Evolutionary conservation across 2,888 invertebrate genomes (phyloP).

Genomic region (Malthinus flaveolus): DNA sequence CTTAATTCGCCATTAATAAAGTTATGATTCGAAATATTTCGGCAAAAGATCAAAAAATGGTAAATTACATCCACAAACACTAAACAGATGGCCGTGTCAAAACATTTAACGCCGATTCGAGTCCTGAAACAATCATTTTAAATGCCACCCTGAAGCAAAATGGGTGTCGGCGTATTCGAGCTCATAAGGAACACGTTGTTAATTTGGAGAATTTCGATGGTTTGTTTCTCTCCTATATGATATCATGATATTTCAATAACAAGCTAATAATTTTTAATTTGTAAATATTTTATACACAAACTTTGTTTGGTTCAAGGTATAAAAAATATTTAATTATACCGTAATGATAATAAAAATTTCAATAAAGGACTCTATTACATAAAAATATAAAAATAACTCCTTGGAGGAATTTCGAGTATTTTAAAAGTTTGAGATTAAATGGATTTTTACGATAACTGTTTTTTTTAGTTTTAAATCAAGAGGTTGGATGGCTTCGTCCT

Average conservation of each 20-base stretch:
- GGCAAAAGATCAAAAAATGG: slow-evolving; percentile 25
- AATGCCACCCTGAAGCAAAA: slow-evolving; percentile 30
- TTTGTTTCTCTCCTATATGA: slow-evolving; percentile 1
- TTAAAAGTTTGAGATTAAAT: too few relatives aligned
- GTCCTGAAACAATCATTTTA: slow-evolving; percentile 26
- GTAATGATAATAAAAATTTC: too few relatives aligned
- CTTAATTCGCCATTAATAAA: neutral
- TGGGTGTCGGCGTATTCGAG: slow-evolving; percentile 22
- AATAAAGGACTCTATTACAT: too few relatives aligned
- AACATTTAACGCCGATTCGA: slow-evolving; percentile 37
- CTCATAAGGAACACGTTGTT: slow-evolving; percentile 15
- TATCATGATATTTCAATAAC: neutral
- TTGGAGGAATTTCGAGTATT: too few relatives aligned
- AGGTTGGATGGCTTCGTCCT: neutral
- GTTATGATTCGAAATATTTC: slow-evolving; percentile 14
- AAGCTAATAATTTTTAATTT: slow-evolving; percentile 7
- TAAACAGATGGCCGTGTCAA: slow-evolving; percentile 41
- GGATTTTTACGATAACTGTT: too few relatives aligned
- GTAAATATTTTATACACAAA: neutral
- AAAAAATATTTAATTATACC: too few relatives aligned
- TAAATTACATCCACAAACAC: slow-evolving; percentile 31
- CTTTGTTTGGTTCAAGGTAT: too few relatives aligned
- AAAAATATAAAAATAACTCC: too few relatives aligned
- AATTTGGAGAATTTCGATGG: slow-evolving; percentile 16
- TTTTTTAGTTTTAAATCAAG: neutral